phyloP scores from a whole-genome alignment of 2,113 vertebrate genomes.

The Charadrius vociferus region DNA sequence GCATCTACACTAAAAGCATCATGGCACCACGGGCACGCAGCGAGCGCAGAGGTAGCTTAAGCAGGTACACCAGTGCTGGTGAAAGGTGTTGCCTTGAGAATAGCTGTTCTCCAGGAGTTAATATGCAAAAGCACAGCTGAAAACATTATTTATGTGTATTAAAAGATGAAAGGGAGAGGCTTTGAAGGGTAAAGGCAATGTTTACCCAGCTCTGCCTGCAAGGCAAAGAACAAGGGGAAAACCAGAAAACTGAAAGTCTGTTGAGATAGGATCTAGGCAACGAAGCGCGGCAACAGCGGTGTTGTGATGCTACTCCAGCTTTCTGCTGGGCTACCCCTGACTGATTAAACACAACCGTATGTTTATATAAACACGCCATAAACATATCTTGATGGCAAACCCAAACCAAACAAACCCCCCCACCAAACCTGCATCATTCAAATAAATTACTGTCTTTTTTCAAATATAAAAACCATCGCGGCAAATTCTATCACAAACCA shows the following conservation, averaged over 20 bases:
- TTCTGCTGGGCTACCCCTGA: background rate
- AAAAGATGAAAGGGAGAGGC: background rate
- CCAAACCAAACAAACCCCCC: accelerated
- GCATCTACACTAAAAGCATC: accelerated
- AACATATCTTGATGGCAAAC: background rate
- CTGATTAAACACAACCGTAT: no score
- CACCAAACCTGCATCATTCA: background rate
- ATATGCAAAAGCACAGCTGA: background rate
- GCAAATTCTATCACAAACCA: background rate
- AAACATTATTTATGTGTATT: background rate
- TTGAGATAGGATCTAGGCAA: background rate
- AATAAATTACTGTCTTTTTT: background rate
- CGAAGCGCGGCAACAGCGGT: background rate
- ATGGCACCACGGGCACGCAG: accelerated
- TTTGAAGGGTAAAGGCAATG: background rate
- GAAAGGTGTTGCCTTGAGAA: background rate
- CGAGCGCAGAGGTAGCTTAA: background rate
- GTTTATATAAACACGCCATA: background rate
- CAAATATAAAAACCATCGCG: background rate
- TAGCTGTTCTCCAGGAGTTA: background rate
- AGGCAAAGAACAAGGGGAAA: background rate
- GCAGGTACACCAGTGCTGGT: background rate
- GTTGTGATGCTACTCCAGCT: background rate
- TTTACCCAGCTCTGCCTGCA: background rate
- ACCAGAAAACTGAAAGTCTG: background rate